Evolutionary conservation across 2,113 vertebrate species (phyloP).

Genomic region (Etheostoma cragini): DNA sequence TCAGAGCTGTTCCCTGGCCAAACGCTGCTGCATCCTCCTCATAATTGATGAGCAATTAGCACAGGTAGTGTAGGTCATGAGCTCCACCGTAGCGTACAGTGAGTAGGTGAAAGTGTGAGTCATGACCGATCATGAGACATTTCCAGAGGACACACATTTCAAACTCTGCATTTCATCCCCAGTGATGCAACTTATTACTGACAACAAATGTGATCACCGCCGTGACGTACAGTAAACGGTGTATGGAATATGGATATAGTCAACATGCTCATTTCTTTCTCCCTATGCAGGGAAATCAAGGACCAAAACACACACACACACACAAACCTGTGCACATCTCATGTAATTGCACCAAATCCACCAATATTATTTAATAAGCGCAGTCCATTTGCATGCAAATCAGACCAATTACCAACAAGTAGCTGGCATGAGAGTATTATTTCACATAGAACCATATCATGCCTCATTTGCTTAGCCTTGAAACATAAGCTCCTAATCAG

Average conservation of each 20-base stretch:
- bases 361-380: conserved; percentile 70
- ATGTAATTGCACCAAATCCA: conserved; percentile 57
- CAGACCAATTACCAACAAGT: conserved; percentile 72
- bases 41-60: conserved; percentile 83
- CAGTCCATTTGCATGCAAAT: conserved; percentile 76
- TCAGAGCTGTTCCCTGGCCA: conserved; percentile 59
- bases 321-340: conserved; percentile 14
- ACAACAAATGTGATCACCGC: conserved; percentile 18
- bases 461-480: conserved; percentile 75
- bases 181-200: background rate
- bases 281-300: conserved; percentile 17
- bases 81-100: conserved; percentile 52
- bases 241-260: background rate
- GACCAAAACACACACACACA: background rate
- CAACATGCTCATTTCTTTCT: conserved; percentile 19
- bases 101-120: conserved; percentile 58
- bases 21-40: conserved; percentile 58
- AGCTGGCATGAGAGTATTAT: conserved; percentile 65
- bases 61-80: conserved; percentile 68
- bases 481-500: conserved; percentile 66
- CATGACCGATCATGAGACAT: conserved; percentile 9
- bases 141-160: background rate
- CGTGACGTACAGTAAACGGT: conserved; percentile 12
- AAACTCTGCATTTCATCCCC: conserved; percentile 9
- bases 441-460: conserved; percentile 66